These are phyloP conservation scores for Polylopha cassiicola DNA, from an alignment of 2,888 invertebrate species.

Conservation along the genomic window DNA sequence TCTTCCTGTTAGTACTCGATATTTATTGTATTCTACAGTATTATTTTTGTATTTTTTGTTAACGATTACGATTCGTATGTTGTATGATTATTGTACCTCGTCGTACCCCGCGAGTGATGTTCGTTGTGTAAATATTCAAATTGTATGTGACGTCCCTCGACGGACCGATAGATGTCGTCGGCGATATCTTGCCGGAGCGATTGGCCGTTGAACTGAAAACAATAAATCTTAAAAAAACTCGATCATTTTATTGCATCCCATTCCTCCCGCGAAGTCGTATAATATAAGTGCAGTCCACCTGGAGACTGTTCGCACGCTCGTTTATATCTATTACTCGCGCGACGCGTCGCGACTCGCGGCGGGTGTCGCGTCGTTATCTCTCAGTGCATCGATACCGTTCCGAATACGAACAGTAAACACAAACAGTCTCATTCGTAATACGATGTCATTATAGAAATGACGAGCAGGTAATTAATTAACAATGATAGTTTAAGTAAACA, in stretches of 20 bases:
- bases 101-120: constrained; percentile 6
- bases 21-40: constrained; percentile 67
- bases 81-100: constrained; percentile 23
- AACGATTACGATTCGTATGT: constrained; percentile 44
- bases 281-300: too few relatives aligned
- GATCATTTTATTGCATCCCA: constrained; percentile 4
- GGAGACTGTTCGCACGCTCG: constrained; percentile 39
- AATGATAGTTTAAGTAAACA: too few relatives aligned
- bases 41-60: constrained; percentile 63
- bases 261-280: too few relatives aligned
- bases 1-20: constrained; percentile 37
- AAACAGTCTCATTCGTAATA: too few relatives aligned
- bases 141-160: constrained; percentile 11
- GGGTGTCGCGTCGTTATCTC: constrained; percentile 6
- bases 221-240: constrained; percentile 33
- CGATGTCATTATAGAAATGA: too few relatives aligned
- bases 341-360: background rate
- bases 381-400: background rate
- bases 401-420: constrained; percentile 12
- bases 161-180: constrained; percentile 18
- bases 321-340: constrained; percentile 46
- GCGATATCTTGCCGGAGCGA: constrained; percentile 52
- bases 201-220: constrained; percentile 58
- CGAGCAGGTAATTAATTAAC: too few relatives aligned
- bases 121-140: constrained; percentile 21